Evolutionary conservation across 2,888 invertebrate genomes (phyloP).

Genomic region (Nomada goodeniana): DNA sequence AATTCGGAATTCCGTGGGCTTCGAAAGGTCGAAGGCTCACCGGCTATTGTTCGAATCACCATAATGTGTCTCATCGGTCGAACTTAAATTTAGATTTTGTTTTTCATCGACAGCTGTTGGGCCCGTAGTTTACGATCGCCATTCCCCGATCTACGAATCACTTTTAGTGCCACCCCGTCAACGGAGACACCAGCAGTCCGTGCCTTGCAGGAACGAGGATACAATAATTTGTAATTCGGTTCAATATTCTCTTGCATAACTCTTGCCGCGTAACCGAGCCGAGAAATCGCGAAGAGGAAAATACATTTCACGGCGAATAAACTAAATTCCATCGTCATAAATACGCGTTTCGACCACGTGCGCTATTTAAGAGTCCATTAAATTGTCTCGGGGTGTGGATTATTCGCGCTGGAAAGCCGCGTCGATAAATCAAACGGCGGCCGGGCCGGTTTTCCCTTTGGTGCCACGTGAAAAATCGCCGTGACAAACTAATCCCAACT

Average conservation of each 20-base stretch:
- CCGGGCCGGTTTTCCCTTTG: neutral
- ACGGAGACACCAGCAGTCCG: slow-evolving; percentile 22
- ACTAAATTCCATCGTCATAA: neutral
- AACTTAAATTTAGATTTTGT: slow-evolving; percentile 81
- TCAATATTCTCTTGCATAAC: neutral
- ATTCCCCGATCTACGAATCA: slow-evolving; percentile 79
- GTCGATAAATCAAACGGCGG: slow-evolving; percentile 26
- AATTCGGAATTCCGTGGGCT: slow-evolving; percentile 2
- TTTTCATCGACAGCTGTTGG: slow-evolving; percentile 83
- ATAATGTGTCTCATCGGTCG: slow-evolving; percentile 50
- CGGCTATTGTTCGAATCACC: slow-evolving; percentile 59
- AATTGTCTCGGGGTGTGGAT: slow-evolving; percentile 14
- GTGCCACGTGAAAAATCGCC: neutral
- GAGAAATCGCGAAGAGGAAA: neutral
- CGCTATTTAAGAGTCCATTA: neutral
- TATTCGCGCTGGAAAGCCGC: slow-evolving; percentile 15
- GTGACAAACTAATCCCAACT: slow-evolving; percentile 22
- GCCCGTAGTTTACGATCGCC: slow-evolving; percentile 79
- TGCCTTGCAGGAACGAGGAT: slow-evolving; percentile 27
- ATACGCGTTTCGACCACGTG: neutral
- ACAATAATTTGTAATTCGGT: neutral
- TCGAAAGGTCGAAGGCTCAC: slow-evolving; percentile 28
- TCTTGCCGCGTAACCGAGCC: neutral
- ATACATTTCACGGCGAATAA: neutral
- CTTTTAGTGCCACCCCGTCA: slow-evolving; percentile 74